phyloP scores from a whole-genome alignment of 2,113 vertebrate genomes.

The Lates calcarifer region DNA sequence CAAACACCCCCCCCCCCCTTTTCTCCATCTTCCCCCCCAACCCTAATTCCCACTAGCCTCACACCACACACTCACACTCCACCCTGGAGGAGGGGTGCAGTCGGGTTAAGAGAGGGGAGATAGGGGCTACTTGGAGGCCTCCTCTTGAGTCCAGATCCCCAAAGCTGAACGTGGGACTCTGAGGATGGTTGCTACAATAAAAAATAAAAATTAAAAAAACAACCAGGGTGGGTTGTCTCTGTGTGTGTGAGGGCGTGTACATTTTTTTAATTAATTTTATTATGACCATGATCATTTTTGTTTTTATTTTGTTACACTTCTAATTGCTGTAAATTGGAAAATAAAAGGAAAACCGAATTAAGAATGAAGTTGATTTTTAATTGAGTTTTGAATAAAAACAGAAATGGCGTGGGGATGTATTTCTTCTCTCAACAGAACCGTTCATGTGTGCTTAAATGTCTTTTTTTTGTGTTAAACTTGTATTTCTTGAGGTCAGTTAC shows the following conservation, averaged over 20 bases:
- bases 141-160: conserved; percentile 61
- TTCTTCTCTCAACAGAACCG: conserved; percentile 58
- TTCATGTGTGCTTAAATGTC: conserved; percentile 38
- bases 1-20: conserved; percentile 29
- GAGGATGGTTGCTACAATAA: conserved; percentile 55
- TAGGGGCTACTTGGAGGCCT: conserved; percentile 61
- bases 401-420: conserved; percentile 60
- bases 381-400: conserved; percentile 78
- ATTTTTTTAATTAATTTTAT: conserved; percentile 85
- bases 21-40: conserved; percentile 2
- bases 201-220: too few species aligned
- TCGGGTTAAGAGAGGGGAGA: conserved; percentile 59
- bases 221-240: conserved; percentile 82
- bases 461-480: conserved; percentile 29
- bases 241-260: conserved; percentile 86
- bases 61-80: conserved; percentile 83
- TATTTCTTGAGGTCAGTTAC: conserved; percentile 43
- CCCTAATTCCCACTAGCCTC: conserved; percentile 81
- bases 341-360: conserved; percentile 85
- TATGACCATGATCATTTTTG: conserved; percentile 81
- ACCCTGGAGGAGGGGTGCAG: conserved; percentile 74
- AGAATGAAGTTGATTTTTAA: conserved; percentile 78
- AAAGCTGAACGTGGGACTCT: conserved; percentile 58
- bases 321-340: conserved; percentile 90
- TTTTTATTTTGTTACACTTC: conserved; percentile 87